Evolutionary conservation across 1,140 invertebrate species (phyloP).

Genomic region (Panulirus ornatus): DNA sequence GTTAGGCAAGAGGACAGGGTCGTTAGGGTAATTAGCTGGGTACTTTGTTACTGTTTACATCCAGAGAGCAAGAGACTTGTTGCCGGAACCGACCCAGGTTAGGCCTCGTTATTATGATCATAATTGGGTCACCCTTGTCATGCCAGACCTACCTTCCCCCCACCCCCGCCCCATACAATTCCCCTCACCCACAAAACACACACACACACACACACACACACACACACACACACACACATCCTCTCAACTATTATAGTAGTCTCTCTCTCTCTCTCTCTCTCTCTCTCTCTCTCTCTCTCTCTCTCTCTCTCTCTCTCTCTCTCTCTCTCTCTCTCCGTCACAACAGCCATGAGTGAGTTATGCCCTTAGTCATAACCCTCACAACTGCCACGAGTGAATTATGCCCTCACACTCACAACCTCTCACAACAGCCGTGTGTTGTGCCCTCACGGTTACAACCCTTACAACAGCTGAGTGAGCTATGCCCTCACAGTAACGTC

Average conservation of each 20-base stretch:
- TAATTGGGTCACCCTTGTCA: not conserved
- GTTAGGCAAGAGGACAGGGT: too few relatives aligned
- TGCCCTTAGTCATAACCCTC: too few relatives aligned
- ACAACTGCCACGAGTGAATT: too few relatives aligned
- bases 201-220: not conserved
- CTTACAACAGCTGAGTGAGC: too few relatives aligned
- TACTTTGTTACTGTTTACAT: not conserved
- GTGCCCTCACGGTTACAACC: too few relatives aligned
- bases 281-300: not conserved
- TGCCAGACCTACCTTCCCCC: too few relatives aligned
- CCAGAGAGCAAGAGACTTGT: conserved; percentile 2
- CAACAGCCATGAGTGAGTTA: too few relatives aligned
- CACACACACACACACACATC: not conserved
- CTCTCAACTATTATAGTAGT: not conserved
- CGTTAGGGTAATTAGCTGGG: not conserved
- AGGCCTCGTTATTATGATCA: not conserved
- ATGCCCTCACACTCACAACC: too few relatives aligned
- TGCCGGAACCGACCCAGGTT: not conserved
- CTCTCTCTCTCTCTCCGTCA: not conserved
- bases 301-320: not conserved
- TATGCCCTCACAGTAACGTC: too few relatives aligned
- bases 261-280: conserved; percentile 2
- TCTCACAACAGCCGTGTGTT: too few relatives aligned
- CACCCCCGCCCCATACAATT: not conserved
- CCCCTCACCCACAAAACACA: not conserved